Base-by-base conservation (phyloP, 2,113 vertebrate species). In the Callorhinus ursinus region DNA sequence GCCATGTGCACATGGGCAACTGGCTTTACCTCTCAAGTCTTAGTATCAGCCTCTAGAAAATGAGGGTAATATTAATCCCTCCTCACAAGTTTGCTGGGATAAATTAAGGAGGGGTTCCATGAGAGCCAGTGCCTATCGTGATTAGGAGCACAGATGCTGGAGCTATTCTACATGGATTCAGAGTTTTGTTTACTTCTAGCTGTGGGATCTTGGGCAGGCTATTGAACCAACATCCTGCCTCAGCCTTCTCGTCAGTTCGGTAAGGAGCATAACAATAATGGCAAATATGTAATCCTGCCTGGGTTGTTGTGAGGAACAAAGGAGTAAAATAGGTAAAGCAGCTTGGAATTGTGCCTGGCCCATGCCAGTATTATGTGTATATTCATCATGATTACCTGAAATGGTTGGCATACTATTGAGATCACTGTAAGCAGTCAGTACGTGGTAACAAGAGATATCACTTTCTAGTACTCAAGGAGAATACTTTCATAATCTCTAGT, bases 381-480 rank as follows among this genome's bases (percentile, higher is more conserved):
- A 77, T 57, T 93, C 39, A 87, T 69, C 31, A 33, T 36, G 59
- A 51, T 59, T 53, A 83, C 2, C 1, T 55, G 24, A 77, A 72
- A 67, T 67, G 21, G 3, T 46, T n/a, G 26, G 11, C 24, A 42
- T 63, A 26, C 2, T 28, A 49, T 90, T 84, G 63, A 49, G 12
- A 81, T 77, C 14, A 81, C 42, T 21, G 18, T 22, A 53, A 79
- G 22, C 3, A 82, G 53, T 61, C 16, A 76, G 14, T 14, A n/a
- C 88, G 51, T 28, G 28, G 0, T 26, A 59, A 89, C 53, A 12
- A 26, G 31, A 76, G 39, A 53, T 69, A 81, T 19, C 18, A 82
- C 39, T 80, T 59, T 87, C 31, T 88, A 36, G 31, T 57, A 46
- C 33, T 94, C 24, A 94, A 72, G 13, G 18, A 89, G 19, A 74